These are phyloP conservation scores for Periophthalmus magnuspinnatus DNA, from an alignment of 2,797 vertebrate genomes.

Conservation along the genomic window DNA sequence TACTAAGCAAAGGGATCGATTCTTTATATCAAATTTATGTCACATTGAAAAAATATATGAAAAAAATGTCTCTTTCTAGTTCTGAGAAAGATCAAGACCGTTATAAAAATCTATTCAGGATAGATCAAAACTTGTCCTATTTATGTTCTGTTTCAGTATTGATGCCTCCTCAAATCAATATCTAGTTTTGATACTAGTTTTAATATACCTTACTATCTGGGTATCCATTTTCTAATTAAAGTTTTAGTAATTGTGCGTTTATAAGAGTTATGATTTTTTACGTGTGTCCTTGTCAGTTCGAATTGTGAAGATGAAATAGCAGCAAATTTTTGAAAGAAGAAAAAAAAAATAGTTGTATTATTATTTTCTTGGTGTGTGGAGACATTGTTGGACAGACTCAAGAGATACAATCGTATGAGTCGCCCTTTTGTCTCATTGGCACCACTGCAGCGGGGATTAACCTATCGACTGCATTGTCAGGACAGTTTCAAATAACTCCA, in stretches of 20 bases:
- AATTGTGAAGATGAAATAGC: neutral
- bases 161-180: too few species aligned
- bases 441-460: neutral
- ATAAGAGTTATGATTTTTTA: neutral
- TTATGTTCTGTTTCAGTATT: too few species aligned
- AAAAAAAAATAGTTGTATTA: neutral
- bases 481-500: conserved; percentile 25
- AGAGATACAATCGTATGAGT: conserved; percentile 1
- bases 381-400: neutral
- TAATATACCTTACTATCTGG: neutral
- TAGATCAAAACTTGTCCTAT: too few species aligned
- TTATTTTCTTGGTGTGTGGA: neutral
- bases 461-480: conserved; percentile 15
- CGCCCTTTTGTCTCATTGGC: conserved; percentile 7
- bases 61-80: too few species aligned
- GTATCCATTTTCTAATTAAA: neutral
- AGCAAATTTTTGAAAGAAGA: neutral
- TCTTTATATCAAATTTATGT: too few species aligned
- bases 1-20: too few species aligned
- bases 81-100: too few species aligned
- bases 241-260: neutral
- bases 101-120: too few species aligned
- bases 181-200: too few species aligned
- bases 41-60: too few species aligned
- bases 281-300: neutral